Base-by-base conservation (phyloP, 2,888 invertebrate genomes). In the Acrobasis consociella region DNA sequence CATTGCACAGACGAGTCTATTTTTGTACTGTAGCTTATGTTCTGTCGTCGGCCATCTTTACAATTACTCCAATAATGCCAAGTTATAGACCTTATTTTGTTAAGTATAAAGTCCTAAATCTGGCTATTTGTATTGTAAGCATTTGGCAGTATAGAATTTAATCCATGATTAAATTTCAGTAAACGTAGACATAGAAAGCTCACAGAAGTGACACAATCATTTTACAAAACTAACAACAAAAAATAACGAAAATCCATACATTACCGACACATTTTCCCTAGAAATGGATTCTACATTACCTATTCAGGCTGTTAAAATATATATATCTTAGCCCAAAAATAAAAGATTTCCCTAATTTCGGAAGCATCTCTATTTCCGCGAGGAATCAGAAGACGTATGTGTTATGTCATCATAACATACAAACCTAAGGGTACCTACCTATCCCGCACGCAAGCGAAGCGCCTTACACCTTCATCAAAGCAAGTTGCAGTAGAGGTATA, bases 401-500 rank as follows among this genome's bases (percentile, higher is more conserved):
- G 31, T 31, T 31, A 31, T 31, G 31, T 31, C 8, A 22, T 22
- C 5, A 31, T 7, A 31, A 31, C 31, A 31, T 31, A 31, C 31
- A 31, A 31, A 31, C 22, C 22, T 31, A 31, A 31, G 8, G 31
- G 31, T 31, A 31, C 7, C 31, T 31, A 22, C 22, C 31, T 31
- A 31, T 31, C 31, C 7, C 8, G 31, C 31, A 7, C 31, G 31
- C 31, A 31, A 31, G 31, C 31, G 31, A 31, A 31, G 31, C 0
- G n/a, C 46, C 46, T 46, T 81, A 89, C 5, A 83, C 74, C 68
- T 89, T 95, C 83, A 97, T 94, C 50, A 98, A 88, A 37, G 96
- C 95, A 75, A 97, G 89, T 82, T 97, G 97, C 65, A 98, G 87
- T 50, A 98, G 89, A 0, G 98, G 97, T 85, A 98, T 94, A 0